Base-by-base conservation (phyloP, 2,888 invertebrate genomes). In the Piscicola geometra region DNA sequence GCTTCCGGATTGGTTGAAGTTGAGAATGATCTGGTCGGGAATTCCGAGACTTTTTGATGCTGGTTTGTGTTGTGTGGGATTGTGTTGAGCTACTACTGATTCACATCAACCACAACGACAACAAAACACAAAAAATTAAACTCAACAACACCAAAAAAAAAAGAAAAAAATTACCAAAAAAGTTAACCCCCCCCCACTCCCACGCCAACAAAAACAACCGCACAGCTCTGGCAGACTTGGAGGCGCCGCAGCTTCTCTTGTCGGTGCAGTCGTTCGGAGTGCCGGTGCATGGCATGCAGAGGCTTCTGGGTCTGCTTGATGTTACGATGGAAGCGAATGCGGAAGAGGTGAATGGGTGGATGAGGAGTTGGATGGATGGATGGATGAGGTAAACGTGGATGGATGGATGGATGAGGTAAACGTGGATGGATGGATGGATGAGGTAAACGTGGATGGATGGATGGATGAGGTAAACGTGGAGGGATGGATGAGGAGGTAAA, bases 211-310 rank as follows among this genome's bases (percentile, higher is more conserved):
- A 2, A 68, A 21, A 68, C n/a, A 68, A 5, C 9, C 35, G 30
- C 35, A 68, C 70, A 78, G 78, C 78, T 12, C 69, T 78, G 25
- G 50, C 68, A 73, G 93, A 92, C 80, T 86, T 96, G 78, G 92
- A 94, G 73, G 92, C 94, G 0, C 90, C 91, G 75, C 94, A 96
- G 84, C 88, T 96, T 74, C 91, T 96, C 12, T 87, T 96, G 15
- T 96, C 95, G 85, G 93, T 96, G 75, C 96, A 96, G 86, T 94
- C 94, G 25, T 97, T 96, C 85, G 97, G 96, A 33, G 93, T 96
- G 82, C 96, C 96, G 0, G 91, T 94, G 0, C 88, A 89, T 74
- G 91, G 84, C 78, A 85, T 85, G 83, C 83, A 90, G 77, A 91
- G 91, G 76, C 85, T 94, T 35, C 87, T 94, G 78, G 88, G 88